phyloP scores from a whole-genome alignment of 2,888 invertebrate genomes.

The Trachelus tabidus region DNA sequence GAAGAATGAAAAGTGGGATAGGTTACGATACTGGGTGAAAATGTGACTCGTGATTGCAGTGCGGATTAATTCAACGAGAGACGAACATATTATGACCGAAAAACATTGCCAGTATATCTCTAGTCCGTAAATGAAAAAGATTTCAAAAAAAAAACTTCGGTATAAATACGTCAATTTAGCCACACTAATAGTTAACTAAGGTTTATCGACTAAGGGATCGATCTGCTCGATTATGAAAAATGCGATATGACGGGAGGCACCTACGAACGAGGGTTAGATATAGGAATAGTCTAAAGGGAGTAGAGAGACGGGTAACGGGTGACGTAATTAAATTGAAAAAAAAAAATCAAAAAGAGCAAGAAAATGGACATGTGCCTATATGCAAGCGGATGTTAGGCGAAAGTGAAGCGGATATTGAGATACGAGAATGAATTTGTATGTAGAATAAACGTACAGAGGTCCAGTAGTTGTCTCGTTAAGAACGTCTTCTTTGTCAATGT shows the following conservation, averaged over 20 bases:
- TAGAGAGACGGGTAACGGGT: neutral
- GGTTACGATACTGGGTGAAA: neutral
- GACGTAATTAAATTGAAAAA: constrained; percentile 1
- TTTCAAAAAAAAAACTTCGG: constrained; percentile 44
- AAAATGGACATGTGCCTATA: neutral
- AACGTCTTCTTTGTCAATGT: neutral
- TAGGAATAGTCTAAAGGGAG: neutral
- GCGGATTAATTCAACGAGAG: constrained; percentile 21
- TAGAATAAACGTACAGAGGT: neutral
- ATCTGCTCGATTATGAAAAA: constrained; percentile 17
- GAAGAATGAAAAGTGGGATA: neutral
- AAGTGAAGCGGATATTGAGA: neutral
- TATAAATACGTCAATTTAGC: constrained; percentile 66
- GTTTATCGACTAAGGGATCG: constrained; percentile 36
- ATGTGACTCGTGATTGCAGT: constrained; percentile 27
- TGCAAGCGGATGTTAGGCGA: neutral
- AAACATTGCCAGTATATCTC: constrained; percentile 55
- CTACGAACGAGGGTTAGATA: neutral
- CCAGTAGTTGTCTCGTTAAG: neutral
- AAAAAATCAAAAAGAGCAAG: constrained; percentile 3
- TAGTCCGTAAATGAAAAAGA: constrained; percentile 40
- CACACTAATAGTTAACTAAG: constrained; percentile 56
- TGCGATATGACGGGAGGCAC: neutral
- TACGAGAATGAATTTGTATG: neutral
- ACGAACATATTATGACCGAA: constrained; percentile 12